These are phyloP conservation scores for Cephus pulcher DNA, from an alignment of 2,888 invertebrate species.

Conservation along the genomic window DNA sequence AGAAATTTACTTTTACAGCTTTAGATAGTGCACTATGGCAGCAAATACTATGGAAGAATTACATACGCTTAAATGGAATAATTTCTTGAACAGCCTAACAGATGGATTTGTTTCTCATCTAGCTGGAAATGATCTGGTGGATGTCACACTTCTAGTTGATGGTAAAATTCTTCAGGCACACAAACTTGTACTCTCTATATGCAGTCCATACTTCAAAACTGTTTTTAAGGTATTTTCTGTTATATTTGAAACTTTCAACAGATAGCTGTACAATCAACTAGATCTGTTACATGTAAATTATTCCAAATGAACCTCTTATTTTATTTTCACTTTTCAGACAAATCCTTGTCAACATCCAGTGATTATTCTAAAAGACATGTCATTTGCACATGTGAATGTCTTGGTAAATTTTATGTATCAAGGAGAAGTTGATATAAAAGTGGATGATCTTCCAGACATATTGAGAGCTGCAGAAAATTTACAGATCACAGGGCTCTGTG, in stretches of 20 bases:
- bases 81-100: conserved; percentile 65
- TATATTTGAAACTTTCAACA: background rate
- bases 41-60: conserved; percentile 33
- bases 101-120: conserved; percentile 64
- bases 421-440: conserved; percentile 49
- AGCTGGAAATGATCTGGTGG: conserved; percentile 64
- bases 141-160: conserved; percentile 68
- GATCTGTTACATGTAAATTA: background rate
- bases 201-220: conserved; percentile 67
- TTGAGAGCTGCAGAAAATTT: conserved; percentile 48
- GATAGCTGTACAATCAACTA: background rate
- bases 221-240: conserved; percentile 59
- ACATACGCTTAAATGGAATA: conserved; percentile 67
- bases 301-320: background rate
- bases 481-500: conserved; percentile 46
- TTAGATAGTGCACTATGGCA: conserved; percentile 34
- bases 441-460: conserved; percentile 50
- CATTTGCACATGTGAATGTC: conserved; percentile 41
- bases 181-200: conserved; percentile 67
- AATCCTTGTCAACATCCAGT: conserved; percentile 54
- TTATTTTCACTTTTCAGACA: conserved; percentile 18
- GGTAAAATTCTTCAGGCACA: conserved; percentile 66
- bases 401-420: conserved; percentile 53
- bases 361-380: conserved; percentile 51
- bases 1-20: background rate